A percentile compares a stretch with the other conserved stretches of the same genome.
These are phyloP conservation scores for Chalcosyrphus nemorum DNA, from an alignment of 2,888 invertebrate genomes.

Conservation along the genomic window DNA sequence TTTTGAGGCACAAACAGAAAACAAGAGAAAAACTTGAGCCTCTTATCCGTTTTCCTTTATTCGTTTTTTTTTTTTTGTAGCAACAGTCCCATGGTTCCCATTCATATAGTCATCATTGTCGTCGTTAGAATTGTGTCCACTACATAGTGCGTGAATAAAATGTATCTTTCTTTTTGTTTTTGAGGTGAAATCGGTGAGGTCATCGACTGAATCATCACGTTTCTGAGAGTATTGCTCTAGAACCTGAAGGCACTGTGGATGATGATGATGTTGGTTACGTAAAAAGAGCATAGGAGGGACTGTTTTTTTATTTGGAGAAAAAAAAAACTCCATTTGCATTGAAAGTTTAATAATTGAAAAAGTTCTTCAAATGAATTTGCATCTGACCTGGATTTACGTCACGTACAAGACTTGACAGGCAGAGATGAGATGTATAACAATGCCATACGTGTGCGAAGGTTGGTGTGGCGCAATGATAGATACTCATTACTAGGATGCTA, in stretches of 20 bases:
- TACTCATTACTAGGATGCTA: neutral
- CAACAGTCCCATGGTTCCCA: neutral
- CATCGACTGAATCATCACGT: conserved; percentile 53
- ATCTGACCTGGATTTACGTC: conserved; percentile 67
- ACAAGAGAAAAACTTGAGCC: conserved; percentile 30
- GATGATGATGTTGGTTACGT: conserved; percentile 32
- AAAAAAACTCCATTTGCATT: conserved; percentile 52
- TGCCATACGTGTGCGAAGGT: neutral
- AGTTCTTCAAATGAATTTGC: conserved; percentile 69
- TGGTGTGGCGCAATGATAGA: neutral
- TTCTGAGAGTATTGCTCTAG: neutral
- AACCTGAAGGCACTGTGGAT: conserved; percentile 4
- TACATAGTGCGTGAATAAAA: conserved; percentile 45
- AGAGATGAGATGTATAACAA: conserved; percentile 20
- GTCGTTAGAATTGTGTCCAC: conserved; percentile 48
- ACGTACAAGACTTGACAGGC: conserved; percentile 51
- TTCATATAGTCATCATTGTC: conserved; percentile 2
- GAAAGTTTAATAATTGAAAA: conserved; percentile 70
- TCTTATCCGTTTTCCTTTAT: conserved; percentile 8
- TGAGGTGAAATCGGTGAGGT: conserved; percentile 52
- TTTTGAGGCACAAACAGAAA: conserved; percentile 24
- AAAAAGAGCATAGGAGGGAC: conserved; percentile 1
- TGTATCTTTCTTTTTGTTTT: conserved; percentile 13
- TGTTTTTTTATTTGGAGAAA: conserved; percentile 18
- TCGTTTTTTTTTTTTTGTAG: neutral